These are phyloP conservation scores for Aphidius colemani DNA, from an alignment of 2,888 invertebrate genomes.

Conservation along the genomic window DNA sequence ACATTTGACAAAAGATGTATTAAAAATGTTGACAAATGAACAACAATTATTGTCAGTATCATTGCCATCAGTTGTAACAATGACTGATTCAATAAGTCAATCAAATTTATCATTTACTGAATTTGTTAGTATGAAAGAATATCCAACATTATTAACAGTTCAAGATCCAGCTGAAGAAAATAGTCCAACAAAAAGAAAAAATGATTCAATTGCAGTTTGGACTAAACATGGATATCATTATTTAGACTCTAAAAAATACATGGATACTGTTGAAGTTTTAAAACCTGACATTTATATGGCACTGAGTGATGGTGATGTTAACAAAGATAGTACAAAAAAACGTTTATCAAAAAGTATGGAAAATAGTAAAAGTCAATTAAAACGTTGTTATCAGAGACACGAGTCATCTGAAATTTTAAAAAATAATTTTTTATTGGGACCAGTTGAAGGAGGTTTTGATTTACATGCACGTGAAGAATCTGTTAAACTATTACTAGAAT, in stretches of 20 bases:
- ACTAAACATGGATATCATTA: constrained; percentile 75
- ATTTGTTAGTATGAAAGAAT: constrained; percentile 70
- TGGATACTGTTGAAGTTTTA: constrained; percentile 77
- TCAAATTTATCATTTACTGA: constrained; percentile 65
- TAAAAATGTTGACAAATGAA: constrained; percentile 67
- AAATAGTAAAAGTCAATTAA: constrained; percentile 70
- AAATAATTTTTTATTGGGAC: constrained; percentile 66
- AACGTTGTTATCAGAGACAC: constrained; percentile 71
- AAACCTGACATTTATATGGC: constrained; percentile 83
- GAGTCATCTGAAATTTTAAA: constrained; percentile 64
- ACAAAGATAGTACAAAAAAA: constrained; percentile 70
- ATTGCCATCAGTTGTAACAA: constrained; percentile 70
- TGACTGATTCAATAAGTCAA: constrained; percentile 69
- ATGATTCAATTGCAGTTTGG: constrained; percentile 76
- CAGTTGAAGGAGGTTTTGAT: constrained; percentile 77
- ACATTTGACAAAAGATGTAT: constrained; percentile 78
- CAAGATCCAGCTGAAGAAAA: constrained; percentile 74
- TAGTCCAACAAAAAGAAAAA: constrained; percentile 75
- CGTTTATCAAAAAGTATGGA: constrained; percentile 74
- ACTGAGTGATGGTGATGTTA: constrained; percentile 78
- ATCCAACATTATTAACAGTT: constrained; percentile 64
- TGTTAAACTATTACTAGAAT: constrained; percentile 66
- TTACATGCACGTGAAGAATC: constrained; percentile 69
- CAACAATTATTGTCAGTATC: constrained; percentile 74
- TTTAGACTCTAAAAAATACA: constrained; percentile 72